Base-by-base conservation (phyloP, 2,113 vertebrate genomes). In the Xenopus borealis region DNA sequence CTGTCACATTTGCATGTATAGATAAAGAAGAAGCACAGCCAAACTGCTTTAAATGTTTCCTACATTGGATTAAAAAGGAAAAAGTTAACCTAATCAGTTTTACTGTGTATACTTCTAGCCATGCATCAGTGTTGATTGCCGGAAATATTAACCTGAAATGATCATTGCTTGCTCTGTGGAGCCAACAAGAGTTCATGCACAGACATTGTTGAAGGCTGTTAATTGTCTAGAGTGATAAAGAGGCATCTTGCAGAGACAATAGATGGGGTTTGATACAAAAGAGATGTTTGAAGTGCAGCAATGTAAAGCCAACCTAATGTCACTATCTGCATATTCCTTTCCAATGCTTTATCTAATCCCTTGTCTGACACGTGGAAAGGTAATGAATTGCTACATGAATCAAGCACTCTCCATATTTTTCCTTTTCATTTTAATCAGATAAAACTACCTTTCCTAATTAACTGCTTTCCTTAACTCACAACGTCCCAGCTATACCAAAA, bases 201-300 rank as follows among this genome's bases (percentile, higher is more conserved):
- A 69, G 73, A 55, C 66, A 44, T 63, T 63, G 73, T 66, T 58
- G 47, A 59, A 45, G 73, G 73, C 73, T 69, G 68, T 62, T 76
- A 76, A 69, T 76, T 76, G 73, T 76, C 73, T 69, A 76, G 59
- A 63, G 18, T 45, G 66, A 69, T 76, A 23, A 76, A 76, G 66
- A 69, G 66, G 59, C 44, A 69, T 76, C 68, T 69, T 12, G 63
- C 62, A 66, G 46, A 76, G 72, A 75, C 66, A 75, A 75, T 75
- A 69, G 65, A 75, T 75, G 47, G 16, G 55, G 72, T 69, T 40
- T 20, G 23, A 75, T 69, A 63, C 16, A 64, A 63, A 76, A 47
- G 40, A 63, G 73, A 63, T 76, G 66, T 69, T 62, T 69, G 66
- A 50, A 57, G 46, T 59, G 53, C 19, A 69, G 47, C 69, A 45